Conservation (phyloP, 2,113 vertebrate species). For the Datnioides undecimradiatus region DNA sequence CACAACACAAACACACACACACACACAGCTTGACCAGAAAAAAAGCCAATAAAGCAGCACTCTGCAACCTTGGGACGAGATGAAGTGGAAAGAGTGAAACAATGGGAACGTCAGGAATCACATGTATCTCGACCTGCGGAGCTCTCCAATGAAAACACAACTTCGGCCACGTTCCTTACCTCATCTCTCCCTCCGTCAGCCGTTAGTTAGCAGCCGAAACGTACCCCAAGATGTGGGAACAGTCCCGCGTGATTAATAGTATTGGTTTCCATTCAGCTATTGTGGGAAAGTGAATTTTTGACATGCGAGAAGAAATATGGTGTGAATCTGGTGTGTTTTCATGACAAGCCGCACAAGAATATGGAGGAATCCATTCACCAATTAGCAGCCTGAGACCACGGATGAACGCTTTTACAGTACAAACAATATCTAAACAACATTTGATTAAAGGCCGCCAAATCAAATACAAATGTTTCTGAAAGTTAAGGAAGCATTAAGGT, state of each 20-base stretch:
- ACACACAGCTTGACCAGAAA: constrained; percentile 15
- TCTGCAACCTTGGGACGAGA: constrained; percentile 22
- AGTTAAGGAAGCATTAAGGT: background rate
- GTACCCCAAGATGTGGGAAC: background rate
- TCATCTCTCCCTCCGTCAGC: constrained; percentile 18
- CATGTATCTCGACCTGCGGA: background rate
- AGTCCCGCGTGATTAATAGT: background rate
- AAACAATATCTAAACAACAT: background rate
- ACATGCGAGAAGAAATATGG: background rate
- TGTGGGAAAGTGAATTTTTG: background rate
- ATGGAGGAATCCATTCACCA: background rate
- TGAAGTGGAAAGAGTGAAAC: constrained; percentile 49
- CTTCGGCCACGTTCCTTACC: constrained; percentile 9
- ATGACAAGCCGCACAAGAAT: too few species aligned
- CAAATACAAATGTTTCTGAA: background rate
- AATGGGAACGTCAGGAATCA: constrained; percentile 31
- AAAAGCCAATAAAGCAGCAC: constrained; percentile 40
- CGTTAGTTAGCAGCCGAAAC: background rate
- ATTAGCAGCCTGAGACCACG: background rate
- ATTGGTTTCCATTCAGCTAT: background rate
- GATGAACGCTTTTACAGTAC: background rate
- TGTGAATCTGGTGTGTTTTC: background rate
- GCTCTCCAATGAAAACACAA: constrained; percentile 30
- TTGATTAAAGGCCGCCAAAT: background rate
- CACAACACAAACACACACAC: constrained; percentile 13